Evolutionary conservation across 1,140 invertebrate genomes (phyloP), one percentile per base, ranked within the genome.

Genomic region (Drepana arcuata): DNA sequence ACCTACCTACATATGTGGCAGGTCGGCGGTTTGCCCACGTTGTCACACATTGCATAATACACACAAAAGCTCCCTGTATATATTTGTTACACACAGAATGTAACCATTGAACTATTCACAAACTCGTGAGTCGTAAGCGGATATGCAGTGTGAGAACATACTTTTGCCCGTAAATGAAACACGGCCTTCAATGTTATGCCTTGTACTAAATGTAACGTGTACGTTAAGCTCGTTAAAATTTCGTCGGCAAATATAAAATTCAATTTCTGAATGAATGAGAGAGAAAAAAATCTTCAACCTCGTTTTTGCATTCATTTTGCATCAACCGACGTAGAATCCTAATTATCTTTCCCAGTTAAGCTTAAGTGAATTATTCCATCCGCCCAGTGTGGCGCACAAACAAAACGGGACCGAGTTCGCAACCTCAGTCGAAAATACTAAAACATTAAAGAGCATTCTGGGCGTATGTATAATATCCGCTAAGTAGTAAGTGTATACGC

Each of bases 281-380:
- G 78, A 69, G 54, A 62, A 70, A 82, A 79, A 77, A 79, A 75
- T 79, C 78, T 68, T 67, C 68, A 50, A 68, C 61, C 65, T 65
- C 72, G 66, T 75, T 81, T 79, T 79, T 79, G 71, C 69, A 65
- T 82, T 79, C 74, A 74, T 82, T 82, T 79, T 78, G 74, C 78
- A 82, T 82, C 69, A 79, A 75, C 71, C 67, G 56, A 74, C 70
- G 78, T 79, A 78, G 74, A 79, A 79, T 82, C 78, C 78, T 78
- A 82, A 82, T 82, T 82, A 82, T 82, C 78, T 79, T 79, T 82
- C 61, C 73, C 71, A 79, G 78, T 82, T 79, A 79, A 82, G 71
- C 77, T 79, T 82, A 79, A 82, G 74, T 82, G 74, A 82, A 82
- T 82, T 82, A 82, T 79, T 79, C 69, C 53, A 58, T 69, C 65